These are phyloP conservation scores for Orthosia gracilis DNA, from an alignment of 2,888 invertebrate species.

Conservation along the genomic window DNA sequence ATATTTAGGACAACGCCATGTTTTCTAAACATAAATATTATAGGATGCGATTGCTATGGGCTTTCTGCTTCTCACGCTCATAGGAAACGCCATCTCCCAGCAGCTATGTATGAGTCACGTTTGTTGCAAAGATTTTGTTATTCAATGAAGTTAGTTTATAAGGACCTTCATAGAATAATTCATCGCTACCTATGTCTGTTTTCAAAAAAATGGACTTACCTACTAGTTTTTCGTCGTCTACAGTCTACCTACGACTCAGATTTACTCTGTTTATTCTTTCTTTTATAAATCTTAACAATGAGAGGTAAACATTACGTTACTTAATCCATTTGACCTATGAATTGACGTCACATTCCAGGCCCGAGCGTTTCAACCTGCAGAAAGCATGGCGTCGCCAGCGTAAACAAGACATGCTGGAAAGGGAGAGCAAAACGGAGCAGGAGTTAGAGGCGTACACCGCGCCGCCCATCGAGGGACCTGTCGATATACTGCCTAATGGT, in stretches of 20 bases:
- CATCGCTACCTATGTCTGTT: too few species aligned
- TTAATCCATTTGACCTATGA: neutral
- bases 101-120: neutral
- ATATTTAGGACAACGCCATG: constrained; percentile 1
- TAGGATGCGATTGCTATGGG: neutral
- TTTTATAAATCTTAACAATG: too few species aligned
- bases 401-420: constrained; percentile 85
- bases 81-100: neutral
- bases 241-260: neutral
- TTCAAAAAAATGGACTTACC: too few species aligned
- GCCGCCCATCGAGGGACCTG: constrained; percentile 76
- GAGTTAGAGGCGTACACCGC: constrained; percentile 87
- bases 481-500: constrained; percentile 84
- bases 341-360: constrained; percentile 77
- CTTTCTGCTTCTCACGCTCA: neutral
- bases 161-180: neutral
- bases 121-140: neutral
- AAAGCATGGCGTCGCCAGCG: constrained; percentile 90
- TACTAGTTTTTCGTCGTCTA: neutral
- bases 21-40: constrained; percentile 6
- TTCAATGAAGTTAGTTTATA: neutral
- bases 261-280: neutral
- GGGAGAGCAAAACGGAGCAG: constrained; percentile 80
- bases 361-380: constrained; percentile 92
- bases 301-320: too few species aligned